Base-by-base conservation (phyloP, 2,797 vertebrate species). In the Rallus crepitans region DNA sequence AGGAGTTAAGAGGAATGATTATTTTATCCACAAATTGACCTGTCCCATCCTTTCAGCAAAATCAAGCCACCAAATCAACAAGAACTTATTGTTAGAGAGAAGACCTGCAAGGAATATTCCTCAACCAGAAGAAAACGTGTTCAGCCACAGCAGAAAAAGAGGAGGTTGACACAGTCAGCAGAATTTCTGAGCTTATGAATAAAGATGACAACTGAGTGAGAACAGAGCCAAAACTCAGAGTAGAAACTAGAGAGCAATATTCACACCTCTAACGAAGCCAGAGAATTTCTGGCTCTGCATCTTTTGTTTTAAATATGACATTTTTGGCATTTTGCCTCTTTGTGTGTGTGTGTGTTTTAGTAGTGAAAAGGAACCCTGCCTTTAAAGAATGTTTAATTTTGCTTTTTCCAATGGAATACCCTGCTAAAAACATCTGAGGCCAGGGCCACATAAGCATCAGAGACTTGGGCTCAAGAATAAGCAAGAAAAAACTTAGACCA, bases 261-360 rank as follows among this genome's bases (percentile, higher is more conserved):
- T 96, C 90, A 93, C 93, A 94, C 93, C 70, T 95, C 75, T 90
- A 92, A 94, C 0, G 24, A 94, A 95, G 95, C 93, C 94, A 96
- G 68, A 35, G 64, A 94, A 95, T 94, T 95, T 93, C 81, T 96
- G 95, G 91, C 90, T 95, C 78, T 56, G 40, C 17, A 48, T 78
- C 45, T 82, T 87, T 75, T 93, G 52, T 64, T 92, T 94, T 85
- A 90, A 92, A 87, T 82, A 72, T 47, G 68, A 92, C 69, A 68
- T 92, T 87, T 94, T 80, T 93, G 91, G 93, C 90, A 87, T 82
- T 87, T 95, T 90, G 88, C 90, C 83, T 89, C 53, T 69, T 11
- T 63, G 17, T 75, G 35, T 81, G 50, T 71, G 50, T 71, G 59
- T 60, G 42, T 87, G 65, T 76, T 65, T 95, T 73, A 83, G n/a